Evolutionary conservation across 2,113 vertebrate species (phyloP).

Genomic region (Gallinago paraguaiae): DNA sequence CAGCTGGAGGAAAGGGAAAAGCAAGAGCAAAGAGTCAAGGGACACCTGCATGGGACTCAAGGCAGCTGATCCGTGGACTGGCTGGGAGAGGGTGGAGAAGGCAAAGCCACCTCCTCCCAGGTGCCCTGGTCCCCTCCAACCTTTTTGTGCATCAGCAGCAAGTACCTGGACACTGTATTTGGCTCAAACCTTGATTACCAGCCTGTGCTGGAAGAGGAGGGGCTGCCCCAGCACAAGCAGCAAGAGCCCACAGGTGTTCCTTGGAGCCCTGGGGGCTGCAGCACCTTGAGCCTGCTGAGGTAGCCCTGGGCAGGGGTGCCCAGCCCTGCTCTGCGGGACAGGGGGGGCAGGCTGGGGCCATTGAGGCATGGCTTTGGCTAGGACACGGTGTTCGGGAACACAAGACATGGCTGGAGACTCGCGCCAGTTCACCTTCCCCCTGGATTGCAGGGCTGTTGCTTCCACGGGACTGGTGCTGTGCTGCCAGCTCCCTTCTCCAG

Average conservation of each 20-base stretch:
- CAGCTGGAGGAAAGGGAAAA: not conserved
- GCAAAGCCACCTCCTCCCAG: not conserved
- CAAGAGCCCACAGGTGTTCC: fast-evolving
- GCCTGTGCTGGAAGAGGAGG: not conserved
- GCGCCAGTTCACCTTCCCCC: not conserved
- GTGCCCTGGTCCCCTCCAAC: not conserved
- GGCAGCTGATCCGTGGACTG: not conserved
- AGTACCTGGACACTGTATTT: not conserved
- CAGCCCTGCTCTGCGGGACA: too few relatives aligned
- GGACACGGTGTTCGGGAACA: fast-evolving
- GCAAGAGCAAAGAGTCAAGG: fast-evolving
- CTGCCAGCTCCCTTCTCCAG: not conserved
- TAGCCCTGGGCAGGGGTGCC: too few relatives aligned
- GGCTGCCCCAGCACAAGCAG: fast-evolving
- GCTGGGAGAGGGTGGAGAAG: not conserved
- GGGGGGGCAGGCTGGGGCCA: not conserved
- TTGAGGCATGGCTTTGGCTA: not conserved
- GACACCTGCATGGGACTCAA: fast-evolving
- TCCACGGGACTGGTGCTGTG: not conserved
- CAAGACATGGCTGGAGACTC: fast-evolving
- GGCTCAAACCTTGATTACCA: fast-evolving
- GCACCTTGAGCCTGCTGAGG: fast-evolving
- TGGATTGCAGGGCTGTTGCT: not conserved
- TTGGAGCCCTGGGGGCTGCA: not conserved
- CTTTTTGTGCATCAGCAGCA: fast-evolving